These are phyloP conservation scores for Falcunculus frontatus DNA, from an alignment of 2,113 vertebrate species.

Conservation along the genomic window DNA sequence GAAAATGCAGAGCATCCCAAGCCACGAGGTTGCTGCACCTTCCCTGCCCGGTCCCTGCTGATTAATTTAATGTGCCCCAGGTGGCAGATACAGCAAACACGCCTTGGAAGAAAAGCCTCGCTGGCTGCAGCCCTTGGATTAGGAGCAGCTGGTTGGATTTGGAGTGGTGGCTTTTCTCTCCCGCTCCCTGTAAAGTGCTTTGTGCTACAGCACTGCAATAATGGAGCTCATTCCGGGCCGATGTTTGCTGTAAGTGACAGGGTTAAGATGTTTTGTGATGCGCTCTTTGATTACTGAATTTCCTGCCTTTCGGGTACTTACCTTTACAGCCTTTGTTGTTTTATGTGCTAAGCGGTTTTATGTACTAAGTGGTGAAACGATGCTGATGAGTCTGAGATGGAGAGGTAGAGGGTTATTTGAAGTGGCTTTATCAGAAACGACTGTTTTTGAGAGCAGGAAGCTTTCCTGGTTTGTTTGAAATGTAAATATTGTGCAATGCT, in stretches of 20 bases:
- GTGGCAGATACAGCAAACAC: neutral
- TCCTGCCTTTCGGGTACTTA: neutral
- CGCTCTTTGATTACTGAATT: neutral
- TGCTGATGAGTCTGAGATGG: neutral
- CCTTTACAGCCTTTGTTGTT: neutral
- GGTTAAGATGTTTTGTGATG: neutral
- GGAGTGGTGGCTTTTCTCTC: neutral
- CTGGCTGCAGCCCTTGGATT: conserved; percentile 18
- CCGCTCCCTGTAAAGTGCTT: neutral
- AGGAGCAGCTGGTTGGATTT: conserved; percentile 42
- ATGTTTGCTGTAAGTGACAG: neutral
- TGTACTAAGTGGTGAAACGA: neutral
- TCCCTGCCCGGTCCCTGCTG: neutral
- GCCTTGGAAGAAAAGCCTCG: neutral
- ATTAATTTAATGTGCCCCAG: neutral
- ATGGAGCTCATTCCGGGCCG: neutral
- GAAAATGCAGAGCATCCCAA: neutral
- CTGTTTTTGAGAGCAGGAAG: neutral
- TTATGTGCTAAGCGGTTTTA: no score
- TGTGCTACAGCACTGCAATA: neutral
- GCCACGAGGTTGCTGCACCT: neutral
- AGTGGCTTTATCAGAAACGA: neutral
- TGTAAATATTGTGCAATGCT: conserved; percentile 1
- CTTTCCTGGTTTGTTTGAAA: neutral
- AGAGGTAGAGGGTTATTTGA: neutral